These are phyloP conservation scores for Cairina moschata DNA, from an alignment of 2,113 vertebrate genomes.

Conservation along the genomic window DNA sequence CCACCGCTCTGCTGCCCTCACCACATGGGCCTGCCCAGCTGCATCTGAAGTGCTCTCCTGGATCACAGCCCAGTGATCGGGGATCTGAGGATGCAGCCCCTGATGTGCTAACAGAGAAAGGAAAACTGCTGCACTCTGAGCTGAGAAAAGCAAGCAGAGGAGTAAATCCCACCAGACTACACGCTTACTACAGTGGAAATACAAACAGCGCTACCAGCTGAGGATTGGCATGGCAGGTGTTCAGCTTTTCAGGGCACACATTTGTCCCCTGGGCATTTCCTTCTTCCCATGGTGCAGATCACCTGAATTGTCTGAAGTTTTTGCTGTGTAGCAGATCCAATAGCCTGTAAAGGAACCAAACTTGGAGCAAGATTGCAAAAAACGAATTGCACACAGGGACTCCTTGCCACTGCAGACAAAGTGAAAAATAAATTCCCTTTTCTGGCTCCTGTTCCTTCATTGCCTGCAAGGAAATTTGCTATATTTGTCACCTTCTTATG, in stretches of 20 bases:
- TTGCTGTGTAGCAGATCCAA: neutral
- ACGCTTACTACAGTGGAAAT: neutral
- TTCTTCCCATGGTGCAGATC: neutral
- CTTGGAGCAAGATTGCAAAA: conserved; percentile 20
- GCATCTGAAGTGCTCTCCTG: neutral
- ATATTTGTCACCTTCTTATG: neutral
- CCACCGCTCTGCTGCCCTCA: neutral
- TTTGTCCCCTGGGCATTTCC: neutral
- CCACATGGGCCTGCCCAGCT: accelerated
- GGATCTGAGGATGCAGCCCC: accelerated
- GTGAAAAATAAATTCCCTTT: neutral
- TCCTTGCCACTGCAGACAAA: neutral
- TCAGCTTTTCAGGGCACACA: neutral
- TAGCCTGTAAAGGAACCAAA: conserved; percentile 38
- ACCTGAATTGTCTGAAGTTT: neutral
- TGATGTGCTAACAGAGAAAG: neutral
- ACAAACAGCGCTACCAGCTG: neutral
- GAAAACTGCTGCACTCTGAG: neutral
- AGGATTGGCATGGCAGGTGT: neutral
- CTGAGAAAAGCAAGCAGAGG: neutral
- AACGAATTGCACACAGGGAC: neutral
- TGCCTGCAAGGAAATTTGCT: neutral
- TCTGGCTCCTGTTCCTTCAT: neutral
- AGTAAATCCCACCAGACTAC: neutral
- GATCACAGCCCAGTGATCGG: neutral